Evolutionary conservation across 1,140 invertebrate species (phyloP), one percentile per base, ranked within the genome.

Genomic region (Formica selysi): DNA sequence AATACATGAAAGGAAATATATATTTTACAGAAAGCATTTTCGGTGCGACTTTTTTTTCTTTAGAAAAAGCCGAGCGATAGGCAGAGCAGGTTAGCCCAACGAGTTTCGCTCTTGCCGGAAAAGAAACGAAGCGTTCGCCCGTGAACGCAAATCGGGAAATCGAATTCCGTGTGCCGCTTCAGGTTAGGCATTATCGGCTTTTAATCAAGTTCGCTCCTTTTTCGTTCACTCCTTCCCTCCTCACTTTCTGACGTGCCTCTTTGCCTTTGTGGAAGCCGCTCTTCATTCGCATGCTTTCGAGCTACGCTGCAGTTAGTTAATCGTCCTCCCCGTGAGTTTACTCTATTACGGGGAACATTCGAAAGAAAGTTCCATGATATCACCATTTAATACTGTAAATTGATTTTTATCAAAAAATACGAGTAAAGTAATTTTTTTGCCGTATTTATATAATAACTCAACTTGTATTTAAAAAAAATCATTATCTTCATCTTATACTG

Each of bases 191-290:
- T 89, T 89, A 89, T 89, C 88, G 80, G 81, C 83, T 84, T 87
- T 89, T 90, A 90, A 84, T 83, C 89, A 88, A 88, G 76, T 89
- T 87, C 57, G 62, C 73, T 76, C 57, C 48, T 83, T 83, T 83
- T 83, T 83, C 57, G 79, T 83, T 54, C 38, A 83, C 29, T 83
- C 57, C 71, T 74, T 86, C 57, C 73, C 79, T 68, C 64, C 71
- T 87, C 76, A 86, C 70, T 62, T 83, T 76, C 70, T 74, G 65
- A 79, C 62, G 73, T 86, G 65, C 79, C 68, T 83, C 79, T 83
- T 83, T 61, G 79, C 79, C 61, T 74, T 68, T 61, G 79, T 61
- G 79, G 44, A 5, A 61, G 26, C 38, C 51, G 67, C 68, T 83
- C 79, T 83, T 83, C 54, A 74, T 83, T 83, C 68, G 79, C 54